Base-by-base conservation (phyloP, 2,797 vertebrate species). In the Xiphophorus birchmanni region DNA sequence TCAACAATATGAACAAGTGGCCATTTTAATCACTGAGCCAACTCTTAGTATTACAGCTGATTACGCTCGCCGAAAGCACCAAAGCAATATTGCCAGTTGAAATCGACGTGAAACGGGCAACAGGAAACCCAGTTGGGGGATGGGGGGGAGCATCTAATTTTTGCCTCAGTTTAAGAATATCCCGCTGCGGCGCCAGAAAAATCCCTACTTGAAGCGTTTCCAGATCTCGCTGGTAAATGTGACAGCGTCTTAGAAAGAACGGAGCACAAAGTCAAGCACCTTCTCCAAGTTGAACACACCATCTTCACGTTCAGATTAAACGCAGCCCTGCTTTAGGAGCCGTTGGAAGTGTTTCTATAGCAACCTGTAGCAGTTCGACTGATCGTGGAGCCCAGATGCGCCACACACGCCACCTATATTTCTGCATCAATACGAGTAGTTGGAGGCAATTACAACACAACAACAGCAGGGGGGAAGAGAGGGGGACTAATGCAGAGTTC, bases 291-390 rank as follows among this genome's bases (percentile, higher is more conserved):
- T 83, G 23, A 65, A 78, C 82, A 78, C 75, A 69, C 67, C 73
- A 12, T 12, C 75, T 56, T n/a, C 75, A 76, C 47, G 77, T 85
- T 80, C 79, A 72, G 83, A 87, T 87, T 85, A 84, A 86, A 83
- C 80, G 58, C 81, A 81, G 75, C 74, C 72, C 35, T 3, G 74
- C 79, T 80, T 89, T 80, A 79, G 76, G 42, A 74, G 74, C 60
- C 29, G 79, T 35, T 8, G 45, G 79, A 87, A 71, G 65, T 40
- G 90, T 92, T 94, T 88, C 91, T 90, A 92, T 90, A 86, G 90
- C 87, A 91, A 92, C 90, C 78, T 71, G 60, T 77, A 72, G 82
- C 11, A 12, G 80, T 78, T 29, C 75, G 80, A 90, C 87, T 54
- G 79, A 86, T 84, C 77, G 71, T 65, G 73, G 86, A 88, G 79